Evolutionary conservation across 2,888 invertebrate genomes (phyloP).

Genomic region (Leucania comma): DNA sequence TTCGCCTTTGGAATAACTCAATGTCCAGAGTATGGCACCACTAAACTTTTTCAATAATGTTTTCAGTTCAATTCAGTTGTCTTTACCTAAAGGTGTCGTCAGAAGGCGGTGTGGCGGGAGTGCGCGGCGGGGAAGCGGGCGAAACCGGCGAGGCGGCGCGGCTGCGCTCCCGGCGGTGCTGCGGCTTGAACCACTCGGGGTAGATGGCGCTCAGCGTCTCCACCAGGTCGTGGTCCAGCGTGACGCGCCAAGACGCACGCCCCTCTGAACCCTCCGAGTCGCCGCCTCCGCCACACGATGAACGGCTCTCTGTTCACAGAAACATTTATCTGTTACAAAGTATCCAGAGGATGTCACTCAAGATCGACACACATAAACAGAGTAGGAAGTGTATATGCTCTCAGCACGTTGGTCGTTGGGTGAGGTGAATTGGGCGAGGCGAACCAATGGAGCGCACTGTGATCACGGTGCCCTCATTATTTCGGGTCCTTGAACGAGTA

Average conservation of each 20-base stretch:
- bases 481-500: slow-evolving; percentile 76
- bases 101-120: slow-evolving; percentile 80
- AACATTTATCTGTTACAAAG: slow-evolving; percentile 37
- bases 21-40: not conserved
- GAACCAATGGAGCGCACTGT: slow-evolving; percentile 59
- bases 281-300: slow-evolving; percentile 94
- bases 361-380: slow-evolving; percentile 41
- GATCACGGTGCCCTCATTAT: slow-evolving; percentile 72
- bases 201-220: slow-evolving; percentile 98
- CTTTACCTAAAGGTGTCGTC: slow-evolving; percentile 86
- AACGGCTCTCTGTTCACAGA: slow-evolving; percentile 92
- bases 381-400: slow-evolving; percentile 59
- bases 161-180: slow-evolving; percentile 85
- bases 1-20: not conserved
- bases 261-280: slow-evolving; percentile 93
- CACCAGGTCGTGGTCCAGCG: slow-evolving; percentile 97
- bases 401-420: slow-evolving; percentile 48
- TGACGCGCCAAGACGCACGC: slow-evolving; percentile 96
- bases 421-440: slow-evolving; percentile 65
- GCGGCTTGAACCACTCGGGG: slow-evolving; percentile 97
- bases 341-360: slow-evolving; percentile 29
- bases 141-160: slow-evolving; percentile 82
- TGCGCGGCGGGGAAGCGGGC: slow-evolving; percentile 79
- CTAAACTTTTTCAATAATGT: not conserved
- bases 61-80: not conserved